These are phyloP conservation scores for Saguinus imperator DNA, from an alignment of 2,113 vertebrate species.

Conservation along the genomic window DNA sequence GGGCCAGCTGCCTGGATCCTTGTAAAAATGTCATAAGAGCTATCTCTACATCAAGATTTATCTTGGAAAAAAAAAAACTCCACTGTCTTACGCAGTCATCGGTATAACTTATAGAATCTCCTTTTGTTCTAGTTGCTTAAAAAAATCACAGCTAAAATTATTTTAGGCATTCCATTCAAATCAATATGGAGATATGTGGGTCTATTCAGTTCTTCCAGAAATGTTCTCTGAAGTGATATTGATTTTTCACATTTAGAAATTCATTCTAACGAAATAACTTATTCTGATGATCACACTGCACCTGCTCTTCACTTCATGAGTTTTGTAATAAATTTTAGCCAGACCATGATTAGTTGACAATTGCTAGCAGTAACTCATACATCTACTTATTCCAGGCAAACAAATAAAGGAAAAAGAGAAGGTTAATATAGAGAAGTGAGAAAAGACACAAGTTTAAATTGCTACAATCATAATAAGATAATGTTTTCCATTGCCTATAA, in stretches of 20 bases:
- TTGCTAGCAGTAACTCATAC: not conserved
- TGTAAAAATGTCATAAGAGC: not conserved
- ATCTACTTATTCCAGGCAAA: slow-evolving; percentile 23
- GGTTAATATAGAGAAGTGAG: not conserved
- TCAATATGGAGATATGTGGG: slow-evolving; percentile 3
- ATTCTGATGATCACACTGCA: not conserved
- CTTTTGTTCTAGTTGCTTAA: slow-evolving; percentile 57
- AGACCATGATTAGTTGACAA: slow-evolving; percentile 22
- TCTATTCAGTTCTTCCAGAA: slow-evolving; percentile 57
- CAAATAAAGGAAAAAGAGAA: not conserved
- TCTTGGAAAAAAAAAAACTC: slow-evolving; percentile 33
- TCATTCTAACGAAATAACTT: slow-evolving; percentile 56
- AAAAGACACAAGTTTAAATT: not conserved
- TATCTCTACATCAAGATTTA: slow-evolving; percentile 18
- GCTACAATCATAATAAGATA: not conserved
- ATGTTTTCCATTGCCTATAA: not conserved
- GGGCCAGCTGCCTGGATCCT: not conserved
- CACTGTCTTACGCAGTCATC: not conserved
- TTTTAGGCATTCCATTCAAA: slow-evolving; percentile 59
- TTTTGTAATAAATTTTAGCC: slow-evolving; percentile 43
- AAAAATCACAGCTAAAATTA: slow-evolving; percentile 67
- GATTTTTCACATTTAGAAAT: slow-evolving; percentile 65
- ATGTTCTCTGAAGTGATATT: slow-evolving; percentile 58
- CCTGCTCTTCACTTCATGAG: slow-evolving; percentile 47
- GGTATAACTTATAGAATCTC: slow-evolving; percentile 40